A percentile compares a stretch with the other conserved stretches of the same genome.
These are phyloP conservation scores for Acrocyrtus sp. DNA, from an alignment of 2,888 invertebrate species.

Conservation along the genomic window DNA sequence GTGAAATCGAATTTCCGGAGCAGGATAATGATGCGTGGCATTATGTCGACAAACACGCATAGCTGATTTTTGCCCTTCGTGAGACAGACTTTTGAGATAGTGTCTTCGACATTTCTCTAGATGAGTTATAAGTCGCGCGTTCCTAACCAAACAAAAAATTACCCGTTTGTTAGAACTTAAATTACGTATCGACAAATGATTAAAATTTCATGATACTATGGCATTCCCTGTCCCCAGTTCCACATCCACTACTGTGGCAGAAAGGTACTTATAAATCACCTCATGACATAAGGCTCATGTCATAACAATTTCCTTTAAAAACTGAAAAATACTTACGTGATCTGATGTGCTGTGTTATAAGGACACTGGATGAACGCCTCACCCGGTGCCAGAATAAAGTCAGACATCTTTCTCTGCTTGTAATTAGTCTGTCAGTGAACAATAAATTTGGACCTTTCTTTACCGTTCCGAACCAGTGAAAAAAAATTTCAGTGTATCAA, in stretches of 20 bases:
- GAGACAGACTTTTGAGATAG: conserved; percentile 39
- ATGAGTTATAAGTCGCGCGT: conserved; percentile 48
- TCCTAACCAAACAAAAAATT: too few relatives aligned
- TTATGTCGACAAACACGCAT: conserved; percentile 52
- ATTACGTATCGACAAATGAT: too few relatives aligned
- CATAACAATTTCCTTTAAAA: too few relatives aligned
- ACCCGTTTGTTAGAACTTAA: too few relatives aligned
- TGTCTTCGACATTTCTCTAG: conserved; percentile 54
- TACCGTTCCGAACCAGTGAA: too few relatives aligned
- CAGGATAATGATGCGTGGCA: conserved; percentile 41
- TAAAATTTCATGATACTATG: background rate
- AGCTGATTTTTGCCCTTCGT: conserved; percentile 15
- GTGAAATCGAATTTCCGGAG: conserved; percentile 52
- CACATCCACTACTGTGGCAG: background rate
- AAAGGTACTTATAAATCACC: too few relatives aligned
- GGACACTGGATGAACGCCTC: conserved; percentile 57
- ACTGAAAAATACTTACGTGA: conserved; percentile 57
- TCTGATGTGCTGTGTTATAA: conserved; percentile 52
- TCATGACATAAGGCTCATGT: too few relatives aligned
- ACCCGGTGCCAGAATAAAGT: conserved; percentile 48
- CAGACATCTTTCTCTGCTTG: conserved; percentile 27
- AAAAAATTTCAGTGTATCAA: too few relatives aligned
- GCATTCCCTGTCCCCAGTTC: too few relatives aligned
- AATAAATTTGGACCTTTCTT: too few relatives aligned
- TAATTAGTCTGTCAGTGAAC: too few relatives aligned